Percentiles rank a stretch among this genome's conserved stretches.
phyloP scores from a whole-genome alignment of 2,113 vertebrate species.

The Rattus rattus region DNA sequence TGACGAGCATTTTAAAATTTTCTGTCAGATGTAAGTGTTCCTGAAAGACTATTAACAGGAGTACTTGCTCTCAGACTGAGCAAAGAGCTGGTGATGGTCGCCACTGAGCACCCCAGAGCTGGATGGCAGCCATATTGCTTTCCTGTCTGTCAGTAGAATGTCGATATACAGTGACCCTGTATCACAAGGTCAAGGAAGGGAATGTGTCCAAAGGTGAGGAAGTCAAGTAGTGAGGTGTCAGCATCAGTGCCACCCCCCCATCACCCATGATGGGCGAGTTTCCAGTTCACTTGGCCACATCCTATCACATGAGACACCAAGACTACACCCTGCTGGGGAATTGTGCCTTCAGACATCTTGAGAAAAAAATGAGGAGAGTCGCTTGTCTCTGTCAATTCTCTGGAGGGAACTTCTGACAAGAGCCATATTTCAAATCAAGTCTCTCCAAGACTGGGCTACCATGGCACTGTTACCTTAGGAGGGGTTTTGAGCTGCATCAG shows the following conservation, averaged over 20 bases:
- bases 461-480: accelerated
- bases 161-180: accelerated
- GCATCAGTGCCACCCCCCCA: neutral
- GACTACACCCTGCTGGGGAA: neutral
- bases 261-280: neutral
- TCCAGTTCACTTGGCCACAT: neutral
- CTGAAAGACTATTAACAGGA: neutral
- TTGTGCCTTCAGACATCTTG: neutral
- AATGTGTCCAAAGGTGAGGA: accelerated
- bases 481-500: neutral
- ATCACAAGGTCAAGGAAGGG: neutral
- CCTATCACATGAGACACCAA: neutral
- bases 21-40: neutral
- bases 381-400: neutral
- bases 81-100: neutral
- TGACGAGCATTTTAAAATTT: neutral
- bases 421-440: neutral
- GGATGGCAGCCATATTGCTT: neutral
- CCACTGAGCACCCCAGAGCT: neutral
- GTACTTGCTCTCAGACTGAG: neutral
- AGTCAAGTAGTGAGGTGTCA: too few species aligned
- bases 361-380: neutral
- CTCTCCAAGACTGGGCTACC: neutral
- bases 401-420: neutral
- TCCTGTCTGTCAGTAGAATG: neutral